These are phyloP conservation scores for Amia ocellicauda DNA, from an alignment of 2,113 vertebrate genomes.

Conservation along the genomic window DNA sequence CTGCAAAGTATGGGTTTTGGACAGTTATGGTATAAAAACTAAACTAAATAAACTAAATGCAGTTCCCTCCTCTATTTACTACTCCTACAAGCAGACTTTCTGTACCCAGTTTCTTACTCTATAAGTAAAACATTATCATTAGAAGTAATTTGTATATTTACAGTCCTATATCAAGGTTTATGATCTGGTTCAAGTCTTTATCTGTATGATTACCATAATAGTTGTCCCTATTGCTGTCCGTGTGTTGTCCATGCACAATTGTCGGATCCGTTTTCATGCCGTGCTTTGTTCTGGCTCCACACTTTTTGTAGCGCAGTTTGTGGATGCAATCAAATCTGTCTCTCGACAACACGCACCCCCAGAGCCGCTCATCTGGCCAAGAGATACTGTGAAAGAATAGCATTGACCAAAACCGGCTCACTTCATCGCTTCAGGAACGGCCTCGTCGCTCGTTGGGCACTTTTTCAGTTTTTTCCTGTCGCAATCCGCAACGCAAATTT, in stretches of 20 bases:
- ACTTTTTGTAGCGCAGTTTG: background rate
- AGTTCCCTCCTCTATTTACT: too few relatives aligned
- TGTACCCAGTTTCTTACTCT: too few relatives aligned
- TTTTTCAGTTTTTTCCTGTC: background rate
- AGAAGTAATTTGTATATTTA: too few relatives aligned
- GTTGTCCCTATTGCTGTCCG: background rate
- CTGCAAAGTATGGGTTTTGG: too few relatives aligned
- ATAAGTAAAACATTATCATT: too few relatives aligned
- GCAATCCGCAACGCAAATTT: background rate
- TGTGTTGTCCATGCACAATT: too few relatives aligned
- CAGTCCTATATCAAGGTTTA: too few relatives aligned
- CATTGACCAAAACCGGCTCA: constrained; percentile 17
- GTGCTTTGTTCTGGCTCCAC: constrained; percentile 1
- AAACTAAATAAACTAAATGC: too few relatives aligned
- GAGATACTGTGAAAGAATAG: constrained; percentile 34
- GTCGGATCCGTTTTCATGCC: constrained; percentile 7
- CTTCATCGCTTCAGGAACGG: background rate
- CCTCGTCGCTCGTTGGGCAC: background rate
- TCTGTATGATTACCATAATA: background rate
- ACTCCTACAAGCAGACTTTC: too few relatives aligned
- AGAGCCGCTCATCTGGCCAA: background rate
- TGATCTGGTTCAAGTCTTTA: too few relatives aligned
- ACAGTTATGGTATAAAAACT: too few relatives aligned
- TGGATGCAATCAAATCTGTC: constrained; percentile 7
- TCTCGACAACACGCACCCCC: background rate